Evolutionary conservation across 2,888 invertebrate species (phyloP), one percentile per base, ranked within the genome.

Genomic region (Agapostemon virescens): DNA sequence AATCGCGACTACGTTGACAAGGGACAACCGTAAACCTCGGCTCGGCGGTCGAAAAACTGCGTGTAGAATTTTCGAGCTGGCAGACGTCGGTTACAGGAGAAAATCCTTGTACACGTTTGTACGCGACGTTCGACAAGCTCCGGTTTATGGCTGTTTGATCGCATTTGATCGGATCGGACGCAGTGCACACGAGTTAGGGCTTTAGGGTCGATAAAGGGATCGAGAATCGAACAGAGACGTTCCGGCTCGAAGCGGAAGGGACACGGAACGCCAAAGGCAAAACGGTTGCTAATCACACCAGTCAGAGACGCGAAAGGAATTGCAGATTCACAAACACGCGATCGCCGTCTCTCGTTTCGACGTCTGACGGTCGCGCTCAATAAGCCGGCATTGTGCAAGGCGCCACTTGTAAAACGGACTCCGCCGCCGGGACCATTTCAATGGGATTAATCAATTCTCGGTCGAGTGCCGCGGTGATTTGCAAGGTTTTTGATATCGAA

Each of bases 401-500:
- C 73, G 66, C 30, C 64, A 72, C 55, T 70, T 55, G 17, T 61
- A 45, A 64, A 67, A 55, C 67, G 40, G 49, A 71, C 68, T 69
- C 52, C 61, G 33, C 42, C 74, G 74, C 33, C 58, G 20, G 52
- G 71, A 49, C 58, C 26, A 52, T 73, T 61, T 40, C 72, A 66
- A 83, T 66, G 42, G 68, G 72, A 77, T 69, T 76, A 84, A 84
- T 84, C 75, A 71, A 84, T 84, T 79, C 78, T 55, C 63, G 64
- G 52, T 69, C 74, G 73, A 81, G 77, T 81, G 61, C 52, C 11
- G 69, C 11, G 69, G 69, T 74, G 68, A 84, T 84, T 76, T 81
- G 84, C 81, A 78, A 84, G 45, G 17, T 61, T 72, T 68, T 77
- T 70, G 55, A 76, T 64, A 36, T 30, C 76, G 69, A 79, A 84